These are phyloP conservation scores for Coecobrya sp. DNA, from an alignment of 2,888 invertebrate species.

Conservation along the genomic window DNA sequence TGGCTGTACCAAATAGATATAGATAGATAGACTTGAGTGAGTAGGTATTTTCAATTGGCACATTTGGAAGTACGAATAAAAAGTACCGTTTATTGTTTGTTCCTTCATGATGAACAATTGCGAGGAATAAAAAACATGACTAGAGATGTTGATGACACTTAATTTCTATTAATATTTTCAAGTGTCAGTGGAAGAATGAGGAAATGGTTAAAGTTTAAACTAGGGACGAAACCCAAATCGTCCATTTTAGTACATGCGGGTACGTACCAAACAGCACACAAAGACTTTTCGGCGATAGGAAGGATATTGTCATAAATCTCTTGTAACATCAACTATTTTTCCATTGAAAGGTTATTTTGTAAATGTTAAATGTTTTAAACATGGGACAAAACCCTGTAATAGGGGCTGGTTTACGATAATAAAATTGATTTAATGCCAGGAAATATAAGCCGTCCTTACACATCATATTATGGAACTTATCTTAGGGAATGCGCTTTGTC, in stretches of 20 bases:
- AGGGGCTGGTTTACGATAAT: neutral
- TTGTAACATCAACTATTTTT: neutral
- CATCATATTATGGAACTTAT: neutral
- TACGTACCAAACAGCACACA: too few relatives aligned
- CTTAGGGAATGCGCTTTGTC: neutral
- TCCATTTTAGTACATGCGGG: neutral
- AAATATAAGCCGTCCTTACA: neutral
- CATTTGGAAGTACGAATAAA: constrained; percentile 15
- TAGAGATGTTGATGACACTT: constrained; percentile 28
- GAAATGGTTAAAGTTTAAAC: neutral
- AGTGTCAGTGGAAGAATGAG: constrained; percentile 13
- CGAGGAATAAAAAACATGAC: neutral
- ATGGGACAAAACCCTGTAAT: neutral
- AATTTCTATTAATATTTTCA: neutral
- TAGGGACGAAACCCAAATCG: neutral
- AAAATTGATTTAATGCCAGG: neutral
- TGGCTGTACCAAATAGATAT: neutral
- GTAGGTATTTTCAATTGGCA: neutral
- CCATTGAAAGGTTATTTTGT: neutral
- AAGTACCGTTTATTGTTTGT: constrained; percentile 68
- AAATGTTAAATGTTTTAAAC: neutral
- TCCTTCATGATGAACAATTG: constrained; percentile 1
- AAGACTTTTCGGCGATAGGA: too few relatives aligned
- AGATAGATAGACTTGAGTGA: neutral
- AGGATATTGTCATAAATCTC: neutral